These are phyloP conservation scores for Sepioteuthis lessoniana DNA, from an alignment of 2,888 invertebrate genomes.

Conservation along the genomic window DNA sequence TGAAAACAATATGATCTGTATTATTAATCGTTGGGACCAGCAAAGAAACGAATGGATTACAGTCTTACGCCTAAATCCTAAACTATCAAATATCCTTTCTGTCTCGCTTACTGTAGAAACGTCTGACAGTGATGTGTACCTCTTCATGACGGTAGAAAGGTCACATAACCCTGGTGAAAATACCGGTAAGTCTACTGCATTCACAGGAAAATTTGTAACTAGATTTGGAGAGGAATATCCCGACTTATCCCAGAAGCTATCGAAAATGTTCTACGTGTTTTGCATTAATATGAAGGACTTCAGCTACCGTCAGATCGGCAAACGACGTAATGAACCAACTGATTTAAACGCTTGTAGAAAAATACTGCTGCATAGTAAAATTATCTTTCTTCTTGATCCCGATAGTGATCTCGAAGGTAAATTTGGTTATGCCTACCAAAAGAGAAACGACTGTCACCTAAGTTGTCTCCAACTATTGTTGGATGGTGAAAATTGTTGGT, in stretches of 20 bases:
- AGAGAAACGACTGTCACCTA: no score
- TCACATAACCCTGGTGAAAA: background rate
- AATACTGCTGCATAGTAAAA: background rate
- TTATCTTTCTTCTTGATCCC: background rate
- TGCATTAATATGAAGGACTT: no score
- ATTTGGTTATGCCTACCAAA: no score
- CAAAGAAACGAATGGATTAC: background rate
- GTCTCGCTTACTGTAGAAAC: background rate
- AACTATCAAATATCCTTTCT: no score
- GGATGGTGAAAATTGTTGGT: no score
- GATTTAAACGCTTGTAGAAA: background rate
- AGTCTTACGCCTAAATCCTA: background rate
- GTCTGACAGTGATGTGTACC: background rate
- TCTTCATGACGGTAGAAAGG: background rate
- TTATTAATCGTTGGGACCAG: no score
- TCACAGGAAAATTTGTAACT: background rate
- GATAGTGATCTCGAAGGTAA: background rate
- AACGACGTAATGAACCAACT: background rate
- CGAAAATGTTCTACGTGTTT: no score
- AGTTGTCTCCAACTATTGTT: no score
- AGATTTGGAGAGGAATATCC: no score
- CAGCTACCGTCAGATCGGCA: background rate
- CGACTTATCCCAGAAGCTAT: no score
- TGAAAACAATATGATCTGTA: background rate
- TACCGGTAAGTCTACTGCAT: background rate